Evolutionary conservation across 2,113 vertebrate species (phyloP).

Genomic region (Octodon degus): DNA sequence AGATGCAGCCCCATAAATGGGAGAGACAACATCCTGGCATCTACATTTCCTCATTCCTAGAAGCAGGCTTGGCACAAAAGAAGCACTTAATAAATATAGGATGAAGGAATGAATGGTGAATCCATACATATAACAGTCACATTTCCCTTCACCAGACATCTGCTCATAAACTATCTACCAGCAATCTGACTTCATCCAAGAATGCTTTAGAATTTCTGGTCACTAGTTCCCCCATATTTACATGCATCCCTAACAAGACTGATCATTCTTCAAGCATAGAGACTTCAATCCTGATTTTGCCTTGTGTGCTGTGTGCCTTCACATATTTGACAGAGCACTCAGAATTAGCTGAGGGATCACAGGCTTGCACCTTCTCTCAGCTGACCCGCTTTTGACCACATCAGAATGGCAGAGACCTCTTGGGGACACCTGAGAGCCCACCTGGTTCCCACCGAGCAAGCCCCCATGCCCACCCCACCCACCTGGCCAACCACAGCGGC

Average conservation of each 20-base stretch:
- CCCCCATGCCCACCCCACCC: too few relatives aligned
- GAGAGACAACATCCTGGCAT: not conserved
- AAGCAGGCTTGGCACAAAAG: not conserved
- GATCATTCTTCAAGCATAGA: rapidly evolving
- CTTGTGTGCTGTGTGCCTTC: not conserved
- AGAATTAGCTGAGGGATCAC: not conserved
- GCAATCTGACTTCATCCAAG: not conserved
- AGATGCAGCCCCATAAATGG: not conserved
- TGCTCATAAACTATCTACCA: not conserved
- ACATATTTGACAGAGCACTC: not conserved
- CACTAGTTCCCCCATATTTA: not conserved
- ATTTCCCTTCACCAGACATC: not conserved
- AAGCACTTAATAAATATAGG: not conserved
- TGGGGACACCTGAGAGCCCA: not conserved
- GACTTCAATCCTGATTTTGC: not conserved
- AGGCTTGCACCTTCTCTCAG: not conserved
- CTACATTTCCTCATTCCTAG: not conserved
- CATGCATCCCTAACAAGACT: not conserved
- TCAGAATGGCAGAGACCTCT: not conserved
- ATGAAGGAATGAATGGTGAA: not conserved
- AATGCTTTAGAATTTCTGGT: not conserved
- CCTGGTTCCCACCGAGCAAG: not conserved
- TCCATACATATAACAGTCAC: not conserved
- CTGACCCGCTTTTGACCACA: not conserved
- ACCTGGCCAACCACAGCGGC: not conserved